These are phyloP conservation scores for Cardiocondyla obscurior DNA, from an alignment of 1,140 invertebrate genomes.

Conservation along the genomic window DNA sequence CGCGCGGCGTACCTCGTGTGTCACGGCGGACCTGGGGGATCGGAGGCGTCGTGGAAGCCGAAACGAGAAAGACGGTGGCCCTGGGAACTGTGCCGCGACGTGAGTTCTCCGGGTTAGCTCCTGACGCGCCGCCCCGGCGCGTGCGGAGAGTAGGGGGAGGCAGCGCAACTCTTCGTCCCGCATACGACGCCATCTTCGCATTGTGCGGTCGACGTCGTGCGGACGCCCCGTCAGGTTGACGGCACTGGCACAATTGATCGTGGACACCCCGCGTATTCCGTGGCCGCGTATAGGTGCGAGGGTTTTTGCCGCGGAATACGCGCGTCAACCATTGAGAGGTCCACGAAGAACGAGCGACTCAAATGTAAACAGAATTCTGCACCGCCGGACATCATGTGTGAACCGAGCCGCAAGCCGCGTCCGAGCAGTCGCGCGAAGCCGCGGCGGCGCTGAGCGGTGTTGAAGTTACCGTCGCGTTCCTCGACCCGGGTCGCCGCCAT, in stretches of 20 bases:
- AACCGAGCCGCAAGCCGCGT: conserved; percentile 50
- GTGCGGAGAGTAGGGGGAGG: not conserved
- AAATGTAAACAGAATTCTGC: conserved; percentile 77
- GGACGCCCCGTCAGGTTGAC: conserved; percentile 61
- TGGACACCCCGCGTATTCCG: no score
- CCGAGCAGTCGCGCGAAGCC: not conserved
- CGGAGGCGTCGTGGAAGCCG: no score
- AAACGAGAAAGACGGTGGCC: no score
- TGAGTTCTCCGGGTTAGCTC: no score
- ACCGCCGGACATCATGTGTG: conserved; percentile 68
- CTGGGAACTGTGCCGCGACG: no score
- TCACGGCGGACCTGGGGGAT: no score
- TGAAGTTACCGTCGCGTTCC: not conserved
- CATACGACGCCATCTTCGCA: conserved; percentile 32
- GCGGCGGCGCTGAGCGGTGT: not conserved
- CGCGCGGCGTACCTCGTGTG: not conserved
- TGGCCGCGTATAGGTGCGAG: conserved; percentile 17
- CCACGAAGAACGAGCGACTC: no score
- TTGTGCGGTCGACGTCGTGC: not conserved
- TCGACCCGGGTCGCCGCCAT: not conserved
- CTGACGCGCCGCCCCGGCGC: not conserved
- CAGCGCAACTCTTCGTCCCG: not conserved
- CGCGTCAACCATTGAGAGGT: no score
- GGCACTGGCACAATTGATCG: conserved; percentile 73
- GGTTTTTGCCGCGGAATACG: no score